phyloP scores from a whole-genome alignment of 2,797 vertebrate species.

The Eupleurogrammus muticus region DNA sequence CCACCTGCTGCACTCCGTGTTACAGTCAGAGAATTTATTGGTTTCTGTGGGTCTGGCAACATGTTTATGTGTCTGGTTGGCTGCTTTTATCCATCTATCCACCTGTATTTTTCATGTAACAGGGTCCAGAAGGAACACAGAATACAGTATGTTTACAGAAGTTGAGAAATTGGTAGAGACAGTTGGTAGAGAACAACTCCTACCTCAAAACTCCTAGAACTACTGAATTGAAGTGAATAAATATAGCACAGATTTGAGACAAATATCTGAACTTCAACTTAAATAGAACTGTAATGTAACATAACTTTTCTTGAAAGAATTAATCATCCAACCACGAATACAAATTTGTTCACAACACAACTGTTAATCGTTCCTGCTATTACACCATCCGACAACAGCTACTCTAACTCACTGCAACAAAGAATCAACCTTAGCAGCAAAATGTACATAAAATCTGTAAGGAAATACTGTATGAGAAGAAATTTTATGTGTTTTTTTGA shows the following conservation, averaged over 20 bases:
- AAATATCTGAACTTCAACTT: not conserved
- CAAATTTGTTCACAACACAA: not conserved
- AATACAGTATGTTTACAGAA: not conserved
- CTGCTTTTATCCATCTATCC: not conserved
- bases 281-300: not conserved
- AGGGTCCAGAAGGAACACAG: not conserved
- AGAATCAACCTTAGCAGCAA: constrained; percentile 5
- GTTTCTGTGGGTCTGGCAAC: not conserved
- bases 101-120: not conserved
- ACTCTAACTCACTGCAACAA: not conserved
- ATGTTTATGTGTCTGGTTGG: constrained; percentile 2
- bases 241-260: not conserved
- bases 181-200: not conserved
- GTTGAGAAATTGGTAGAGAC: not conserved
- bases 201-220: not conserved
- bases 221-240: not conserved
- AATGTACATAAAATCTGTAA: not conserved
- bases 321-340: not conserved
- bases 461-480: not conserved
- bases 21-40: too few relatives aligned
- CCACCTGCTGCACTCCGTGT: too few relatives aligned
- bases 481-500: not conserved
- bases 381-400: not conserved
- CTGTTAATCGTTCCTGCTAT: not conserved
- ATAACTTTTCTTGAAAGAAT: not conserved